phyloP scores from a whole-genome alignment of 2,888 invertebrate genomes.

The Itoplectis maculator region DNA sequence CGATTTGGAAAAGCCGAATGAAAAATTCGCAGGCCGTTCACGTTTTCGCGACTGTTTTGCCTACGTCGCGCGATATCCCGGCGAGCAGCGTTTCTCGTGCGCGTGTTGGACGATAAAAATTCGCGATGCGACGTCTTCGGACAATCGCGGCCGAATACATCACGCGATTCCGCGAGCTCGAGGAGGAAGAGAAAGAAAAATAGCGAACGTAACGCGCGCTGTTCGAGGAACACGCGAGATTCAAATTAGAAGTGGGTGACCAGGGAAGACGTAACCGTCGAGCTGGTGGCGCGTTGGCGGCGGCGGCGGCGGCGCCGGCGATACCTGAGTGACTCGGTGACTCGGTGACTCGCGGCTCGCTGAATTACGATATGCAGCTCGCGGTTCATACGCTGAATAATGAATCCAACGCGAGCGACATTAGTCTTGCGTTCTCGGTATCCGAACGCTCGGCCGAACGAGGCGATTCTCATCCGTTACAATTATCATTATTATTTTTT shows the following conservation, averaged over 20 bases:
- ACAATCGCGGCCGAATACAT: background rate
- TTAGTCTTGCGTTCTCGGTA: background rate
- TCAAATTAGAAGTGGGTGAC: constrained; percentile 26
- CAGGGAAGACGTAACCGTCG: constrained; percentile 10
- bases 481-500: background rate
- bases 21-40: background rate
- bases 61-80: background rate
- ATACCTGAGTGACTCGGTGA: background rate
- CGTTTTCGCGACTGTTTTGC: background rate
- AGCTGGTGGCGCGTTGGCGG: background rate
- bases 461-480: background rate
- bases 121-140: constrained; percentile 2
- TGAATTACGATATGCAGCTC: constrained; percentile 29
- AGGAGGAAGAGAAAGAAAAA: constrained; percentile 37
- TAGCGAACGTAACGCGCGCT: constrained; percentile 45
- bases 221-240: constrained; percentile 44
- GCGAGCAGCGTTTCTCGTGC: background rate
- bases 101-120: constrained; percentile 8
- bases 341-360: background rate
- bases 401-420: background rate
- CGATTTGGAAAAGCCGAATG: background rate
- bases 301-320: background rate
- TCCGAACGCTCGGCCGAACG: no score
- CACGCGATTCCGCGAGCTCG: background rate
- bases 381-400: constrained; percentile 17